These are phyloP conservation scores for Microctenopoma steveboyesi DNA, from an alignment of 2,797 vertebrate species.

Conservation along the genomic window DNA sequence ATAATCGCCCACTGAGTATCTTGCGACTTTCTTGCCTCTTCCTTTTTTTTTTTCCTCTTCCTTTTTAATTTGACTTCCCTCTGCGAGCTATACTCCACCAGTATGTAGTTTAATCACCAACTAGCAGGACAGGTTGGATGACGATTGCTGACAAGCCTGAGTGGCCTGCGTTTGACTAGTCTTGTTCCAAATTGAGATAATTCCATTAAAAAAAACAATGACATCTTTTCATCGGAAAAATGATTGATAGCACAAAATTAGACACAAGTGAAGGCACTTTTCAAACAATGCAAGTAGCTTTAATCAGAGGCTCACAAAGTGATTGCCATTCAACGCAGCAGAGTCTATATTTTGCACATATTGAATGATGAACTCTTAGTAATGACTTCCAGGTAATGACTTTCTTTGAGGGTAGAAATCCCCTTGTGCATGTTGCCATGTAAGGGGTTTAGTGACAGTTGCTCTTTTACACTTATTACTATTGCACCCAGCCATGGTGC, in stretches of 20 bases:
- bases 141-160: slow-evolving; percentile 30
- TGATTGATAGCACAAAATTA: slow-evolving; percentile 54
- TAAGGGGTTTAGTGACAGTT: slow-evolving; percentile 33
- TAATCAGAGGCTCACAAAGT: slow-evolving; percentile 30
- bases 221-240: slow-evolving; percentile 15
- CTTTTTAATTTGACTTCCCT: slow-evolving; percentile 57
- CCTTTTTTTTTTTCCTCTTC: not conserved
- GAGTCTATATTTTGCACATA: slow-evolving; percentile 44
- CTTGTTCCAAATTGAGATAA: slow-evolving; percentile 28
- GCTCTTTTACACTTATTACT: slow-evolving; percentile 21
- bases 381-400: slow-evolving; percentile 41
- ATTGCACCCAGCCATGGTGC: slow-evolving; percentile 15
- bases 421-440: slow-evolving; percentile 28
- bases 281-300: slow-evolving; percentile 35
- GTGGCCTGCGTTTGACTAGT: slow-evolving; percentile 34
- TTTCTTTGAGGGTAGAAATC: slow-evolving; percentile 33
- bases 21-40: slow-evolving; percentile 56
- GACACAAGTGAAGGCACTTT: slow-evolving; percentile 19
- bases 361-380: slow-evolving; percentile 49
- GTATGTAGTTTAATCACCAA: slow-evolving; percentile 42
- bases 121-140: slow-evolving; percentile 27
- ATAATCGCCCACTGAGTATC: slow-evolving; percentile 75
- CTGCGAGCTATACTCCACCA: slow-evolving; percentile 32
- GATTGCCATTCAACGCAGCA: slow-evolving; percentile 25
- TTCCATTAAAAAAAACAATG: slow-evolving; percentile 12